These are phyloP conservation scores for Semnornis frantzii DNA, from an alignment of 2,113 vertebrate genomes.

Conservation along the genomic window DNA sequence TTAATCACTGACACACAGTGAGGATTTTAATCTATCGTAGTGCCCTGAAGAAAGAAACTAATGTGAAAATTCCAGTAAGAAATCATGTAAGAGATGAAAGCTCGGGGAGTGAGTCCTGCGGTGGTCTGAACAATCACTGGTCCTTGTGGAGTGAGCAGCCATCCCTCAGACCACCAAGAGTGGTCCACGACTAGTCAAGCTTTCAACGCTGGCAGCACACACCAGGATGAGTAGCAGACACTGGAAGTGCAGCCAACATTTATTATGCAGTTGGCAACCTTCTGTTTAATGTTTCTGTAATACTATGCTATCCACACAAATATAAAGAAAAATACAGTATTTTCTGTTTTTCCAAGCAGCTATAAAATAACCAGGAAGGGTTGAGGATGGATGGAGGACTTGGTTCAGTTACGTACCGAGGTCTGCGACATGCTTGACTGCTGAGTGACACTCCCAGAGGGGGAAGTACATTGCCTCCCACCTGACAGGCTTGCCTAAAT, in stretches of 20 bases:
- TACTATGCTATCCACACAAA: background rate
- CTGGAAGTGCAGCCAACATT: background rate
- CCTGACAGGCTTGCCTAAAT: conserved; percentile 87
- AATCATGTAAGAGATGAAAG: background rate
- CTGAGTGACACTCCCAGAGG: conserved; percentile 83
- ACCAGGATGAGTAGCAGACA: background rate
- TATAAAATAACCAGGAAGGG: background rate
- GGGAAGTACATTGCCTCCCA: conserved; percentile 84
- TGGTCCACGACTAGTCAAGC: background rate
- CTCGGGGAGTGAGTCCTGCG: background rate
- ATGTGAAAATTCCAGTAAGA: background rate
- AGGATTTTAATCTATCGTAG: background rate
- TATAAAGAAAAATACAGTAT: background rate
- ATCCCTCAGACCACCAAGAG: background rate
- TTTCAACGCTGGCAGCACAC: background rate
- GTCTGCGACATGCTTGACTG: conserved; percentile 86
- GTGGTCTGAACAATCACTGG: background rate
- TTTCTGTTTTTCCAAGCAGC: background rate
- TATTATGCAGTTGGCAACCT: background rate
- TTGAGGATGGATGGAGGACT: conserved; percentile 32
- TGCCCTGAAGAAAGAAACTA: background rate
- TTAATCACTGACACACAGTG: background rate
- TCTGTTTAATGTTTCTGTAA: background rate
- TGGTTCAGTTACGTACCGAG: conserved; percentile 80
- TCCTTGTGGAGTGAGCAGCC: background rate